These are phyloP conservation scores for Sinotaia quadrata DNA, from an alignment of 2,888 invertebrate species.

Conservation along the genomic window DNA sequence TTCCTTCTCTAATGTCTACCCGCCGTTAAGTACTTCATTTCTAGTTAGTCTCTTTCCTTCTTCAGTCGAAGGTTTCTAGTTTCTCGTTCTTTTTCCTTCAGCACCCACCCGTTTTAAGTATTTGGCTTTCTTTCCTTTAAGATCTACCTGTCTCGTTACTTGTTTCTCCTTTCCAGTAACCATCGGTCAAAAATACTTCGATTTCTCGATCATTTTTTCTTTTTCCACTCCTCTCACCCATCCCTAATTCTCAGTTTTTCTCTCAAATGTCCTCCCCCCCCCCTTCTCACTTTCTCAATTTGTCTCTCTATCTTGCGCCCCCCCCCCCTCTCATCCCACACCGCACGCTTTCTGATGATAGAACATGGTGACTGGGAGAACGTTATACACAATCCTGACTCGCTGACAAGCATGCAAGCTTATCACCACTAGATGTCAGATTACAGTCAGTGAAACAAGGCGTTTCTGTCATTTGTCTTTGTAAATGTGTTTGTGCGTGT, in stretches of 20 bases:
- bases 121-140: neutral
- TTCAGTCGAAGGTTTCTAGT: no score
- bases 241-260: neutral
- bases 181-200: neutral
- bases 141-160: neutral
- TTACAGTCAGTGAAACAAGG: no score
- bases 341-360: conserved; percentile 1
- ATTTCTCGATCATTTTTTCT: neutral
- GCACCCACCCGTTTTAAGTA: neutral
- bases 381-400: no score
- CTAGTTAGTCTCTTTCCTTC: no score
- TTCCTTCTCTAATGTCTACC: no score
- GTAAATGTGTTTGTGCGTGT: no score
- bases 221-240: neutral
- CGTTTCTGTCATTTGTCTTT: no score
- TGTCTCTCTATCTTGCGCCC: neutral
- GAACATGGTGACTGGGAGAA: no score
- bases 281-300: neutral
- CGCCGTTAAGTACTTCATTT: no score
- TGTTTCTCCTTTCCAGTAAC: neutral
- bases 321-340: neutral
- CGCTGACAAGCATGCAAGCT: no score
- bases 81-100: neutral
- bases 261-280: neutral
- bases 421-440: no score